Evolutionary conservation across 1,140 invertebrate species (phyloP), one percentile per base, ranked within the genome.

Genomic region (Cydia fagiglandana): DNA sequence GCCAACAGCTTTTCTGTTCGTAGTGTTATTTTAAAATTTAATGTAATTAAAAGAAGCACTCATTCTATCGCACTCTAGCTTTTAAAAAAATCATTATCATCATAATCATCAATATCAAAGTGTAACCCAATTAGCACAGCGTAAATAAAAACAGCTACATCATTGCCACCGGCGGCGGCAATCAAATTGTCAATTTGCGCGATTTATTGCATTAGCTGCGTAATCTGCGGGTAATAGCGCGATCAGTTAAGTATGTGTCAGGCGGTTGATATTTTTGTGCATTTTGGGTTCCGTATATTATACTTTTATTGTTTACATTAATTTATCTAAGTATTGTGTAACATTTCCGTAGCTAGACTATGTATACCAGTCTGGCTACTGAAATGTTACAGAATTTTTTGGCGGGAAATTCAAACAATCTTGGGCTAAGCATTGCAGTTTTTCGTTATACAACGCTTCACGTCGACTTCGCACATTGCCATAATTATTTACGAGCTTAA

Each of bases 101-200:
- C 9, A 61, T 61, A 24, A 61, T 61, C 20, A 61, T 20, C 17
- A 61, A 61, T 24, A 61, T 61, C 10, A 66, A 28, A 13, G 15
- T 34, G 4, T 66, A 66, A 66, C 64, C 64, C 64, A 66, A 66
- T 66, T 66, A 66, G 28, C 70, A 73, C 70, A 73, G 38, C 34
- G 70, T 24, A 41, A 73, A 73, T 50, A 50, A 41, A 24, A 73
- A 45, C 38, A 73, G 38, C 38, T 47, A 41, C 70, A 73, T 73
- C 70, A 73, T 41, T 73, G 41, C 20, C 70, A 73, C 30, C 45
- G 34, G 45, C n/a, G 70, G 70, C 70, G 70, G 70, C 70, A 73
- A 73, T 73, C 70, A 73, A 45, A 73, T 50, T 73, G 70, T 73
- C 70, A 73, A 73, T 73, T 73, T 73, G 20, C 45, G 45, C 38